Conservation (phyloP, 2,888 invertebrate species). For the Nomada fabriciana region DNA sequence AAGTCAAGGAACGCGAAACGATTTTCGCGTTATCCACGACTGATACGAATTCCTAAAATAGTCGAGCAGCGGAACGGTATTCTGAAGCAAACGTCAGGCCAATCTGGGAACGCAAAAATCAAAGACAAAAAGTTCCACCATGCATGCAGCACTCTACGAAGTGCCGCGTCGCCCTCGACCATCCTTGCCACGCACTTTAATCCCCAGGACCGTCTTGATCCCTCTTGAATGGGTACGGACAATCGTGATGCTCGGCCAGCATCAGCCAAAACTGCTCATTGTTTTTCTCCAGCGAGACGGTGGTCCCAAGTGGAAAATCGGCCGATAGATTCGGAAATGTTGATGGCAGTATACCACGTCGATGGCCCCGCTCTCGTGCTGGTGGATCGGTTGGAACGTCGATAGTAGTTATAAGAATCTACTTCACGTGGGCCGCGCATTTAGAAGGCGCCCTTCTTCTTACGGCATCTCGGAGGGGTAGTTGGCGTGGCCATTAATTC, state of each 20-base stretch:
- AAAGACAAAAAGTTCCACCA: conserved; percentile 4
- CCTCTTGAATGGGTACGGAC: conserved; percentile 32
- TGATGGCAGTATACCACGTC: conserved; percentile 39
- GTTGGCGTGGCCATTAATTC: conserved; percentile 82
- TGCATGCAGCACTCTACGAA: conserved; percentile 4
- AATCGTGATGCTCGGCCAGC: conserved; percentile 18
- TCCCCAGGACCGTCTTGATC: conserved; percentile 39
- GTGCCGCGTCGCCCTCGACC: background rate
- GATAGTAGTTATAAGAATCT: conserved; percentile 71
- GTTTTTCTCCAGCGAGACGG: conserved; percentile 54
- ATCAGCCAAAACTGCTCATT: conserved; percentile 44
- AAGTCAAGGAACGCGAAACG: too few species aligned
- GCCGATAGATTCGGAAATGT: conserved; percentile 68
- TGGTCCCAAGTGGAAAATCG: conserved; percentile 70
- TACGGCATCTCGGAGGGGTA: conserved; percentile 77
- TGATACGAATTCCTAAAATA: too few species aligned
- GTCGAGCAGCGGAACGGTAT: too few species aligned
- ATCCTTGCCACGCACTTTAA: conserved; percentile 29
- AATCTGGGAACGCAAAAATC: background rate
- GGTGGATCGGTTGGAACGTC: conserved; percentile 21
- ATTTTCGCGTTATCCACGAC: too few species aligned
- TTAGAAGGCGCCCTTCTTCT: conserved; percentile 65
- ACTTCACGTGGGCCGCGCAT: conserved; percentile 68
- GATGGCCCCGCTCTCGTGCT: conserved; percentile 18
- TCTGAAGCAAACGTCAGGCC: too few species aligned